These are phyloP conservation scores for Athrips mouffetella DNA, from an alignment of 2,888 invertebrate genomes.

Conservation along the genomic window DNA sequence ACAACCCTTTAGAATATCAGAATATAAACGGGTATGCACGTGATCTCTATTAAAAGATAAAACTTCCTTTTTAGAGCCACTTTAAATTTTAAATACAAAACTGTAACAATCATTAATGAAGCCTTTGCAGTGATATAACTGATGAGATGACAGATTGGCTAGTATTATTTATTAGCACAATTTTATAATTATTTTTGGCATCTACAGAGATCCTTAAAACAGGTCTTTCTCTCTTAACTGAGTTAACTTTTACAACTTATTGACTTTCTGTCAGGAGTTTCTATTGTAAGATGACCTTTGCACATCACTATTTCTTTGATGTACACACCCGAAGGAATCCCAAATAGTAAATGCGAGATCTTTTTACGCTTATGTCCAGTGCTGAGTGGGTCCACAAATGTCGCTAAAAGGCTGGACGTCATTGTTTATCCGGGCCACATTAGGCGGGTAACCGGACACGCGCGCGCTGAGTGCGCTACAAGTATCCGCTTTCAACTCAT, in stretches of 20 bases:
- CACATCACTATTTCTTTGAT: constrained; percentile 32
- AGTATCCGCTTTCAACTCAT: constrained; percentile 79
- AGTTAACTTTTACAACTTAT: too few species aligned
- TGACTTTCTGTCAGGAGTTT: too few species aligned
- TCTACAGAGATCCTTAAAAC: too few species aligned
- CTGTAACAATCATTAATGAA: too few species aligned
- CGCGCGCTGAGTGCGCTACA: constrained; percentile 77
- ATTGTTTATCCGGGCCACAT: constrained; percentile 78
- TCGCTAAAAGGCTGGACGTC: constrained; percentile 78
- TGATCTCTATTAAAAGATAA: not conserved
- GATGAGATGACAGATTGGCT: too few species aligned
- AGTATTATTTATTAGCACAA: too few species aligned
- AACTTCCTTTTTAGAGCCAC: too few species aligned
- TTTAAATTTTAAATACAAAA: too few species aligned
- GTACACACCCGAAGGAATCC: constrained; percentile 56
- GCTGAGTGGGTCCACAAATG: constrained; percentile 78
- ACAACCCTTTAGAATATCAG: constrained; percentile 2
- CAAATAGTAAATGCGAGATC: constrained; percentile 68
- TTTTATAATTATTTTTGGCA: too few species aligned
- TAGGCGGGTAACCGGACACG: constrained; percentile 79
- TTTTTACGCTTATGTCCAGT: constrained; percentile 76
- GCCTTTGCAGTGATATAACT: too few species aligned
- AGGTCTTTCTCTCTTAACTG: too few species aligned
- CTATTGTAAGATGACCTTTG: too few species aligned
- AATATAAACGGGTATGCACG: not conserved